phyloP scores from a whole-genome alignment of 1,140 invertebrate genomes.

The Eciton burchellii region DNA sequence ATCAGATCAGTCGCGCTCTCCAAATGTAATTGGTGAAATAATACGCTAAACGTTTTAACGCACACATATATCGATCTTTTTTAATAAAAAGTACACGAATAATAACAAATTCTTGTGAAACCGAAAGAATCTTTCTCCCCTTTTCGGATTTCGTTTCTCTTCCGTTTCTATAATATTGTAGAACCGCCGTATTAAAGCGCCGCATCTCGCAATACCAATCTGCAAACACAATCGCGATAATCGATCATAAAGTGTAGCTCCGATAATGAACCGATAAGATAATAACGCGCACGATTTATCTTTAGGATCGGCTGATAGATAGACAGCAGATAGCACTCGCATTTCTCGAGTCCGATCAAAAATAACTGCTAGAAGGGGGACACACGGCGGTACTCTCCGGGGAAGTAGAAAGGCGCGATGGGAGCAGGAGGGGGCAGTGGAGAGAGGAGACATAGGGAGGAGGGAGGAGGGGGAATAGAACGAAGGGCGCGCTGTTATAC shows the following conservation, averaged over 20 bases:
- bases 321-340: slow-evolving; percentile 47
- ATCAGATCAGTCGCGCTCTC: not conserved
- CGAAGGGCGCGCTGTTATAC: slow-evolving; percentile 72
- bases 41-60: not conserved
- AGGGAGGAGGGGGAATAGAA: not conserved
- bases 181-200: not conserved
- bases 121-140: not conserved
- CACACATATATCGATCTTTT: not conserved
- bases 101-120: not conserved
- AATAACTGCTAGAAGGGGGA: slow-evolving; percentile 29
- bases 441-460: not conserved
- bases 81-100: not conserved
- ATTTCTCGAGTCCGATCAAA: slow-evolving; percentile 24
- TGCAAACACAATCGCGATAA: slow-evolving; percentile 17
- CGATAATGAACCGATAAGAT: slow-evolving; percentile 51
- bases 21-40: not conserved
- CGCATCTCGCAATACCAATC: not conserved
- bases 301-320: slow-evolving; percentile 9
- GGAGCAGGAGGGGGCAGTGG: not conserved
- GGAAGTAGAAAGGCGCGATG: not conserved
- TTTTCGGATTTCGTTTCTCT: not conserved
- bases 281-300: slow-evolving; percentile 25
- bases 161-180: not conserved
- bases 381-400: slow-evolving; percentile 2
- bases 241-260: slow-evolving; percentile 52